phyloP scores from a whole-genome alignment of 92 coral and sea anemone species.

The Blastomussa wellsi region DNA sequence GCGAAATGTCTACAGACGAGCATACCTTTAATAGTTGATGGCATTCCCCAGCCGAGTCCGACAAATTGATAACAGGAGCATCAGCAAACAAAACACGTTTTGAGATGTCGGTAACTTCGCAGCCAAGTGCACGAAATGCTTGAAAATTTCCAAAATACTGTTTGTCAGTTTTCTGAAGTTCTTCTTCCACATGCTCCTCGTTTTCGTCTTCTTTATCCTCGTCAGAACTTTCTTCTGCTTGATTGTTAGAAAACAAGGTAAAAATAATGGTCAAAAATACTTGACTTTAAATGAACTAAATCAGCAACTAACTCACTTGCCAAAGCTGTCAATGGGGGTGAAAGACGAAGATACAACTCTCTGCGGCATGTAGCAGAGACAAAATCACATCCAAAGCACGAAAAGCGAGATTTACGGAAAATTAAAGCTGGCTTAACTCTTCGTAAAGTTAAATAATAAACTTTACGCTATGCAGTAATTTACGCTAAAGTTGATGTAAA shows the following conservation, averaged over 20 bases:
- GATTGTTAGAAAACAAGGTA: not conserved
- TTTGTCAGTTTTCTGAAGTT: not conserved
- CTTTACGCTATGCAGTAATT: too few relatives aligned
- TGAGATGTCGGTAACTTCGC: constrained; percentile 10
- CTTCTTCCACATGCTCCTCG: not conserved
- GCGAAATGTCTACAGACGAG: not conserved
- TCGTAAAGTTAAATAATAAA: too few relatives aligned
- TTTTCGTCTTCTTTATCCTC: not conserved
- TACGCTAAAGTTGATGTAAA: too few relatives aligned
- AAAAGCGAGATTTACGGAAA: too few relatives aligned
- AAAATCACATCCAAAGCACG: too few relatives aligned
- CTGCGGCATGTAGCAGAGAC: too few relatives aligned
- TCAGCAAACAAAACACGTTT: not conserved
- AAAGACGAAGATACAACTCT: too few relatives aligned
- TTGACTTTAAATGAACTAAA: not conserved
- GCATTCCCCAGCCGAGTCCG: not conserved
- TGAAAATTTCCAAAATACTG: not conserved
- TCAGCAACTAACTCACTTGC: not conserved
- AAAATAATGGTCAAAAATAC: not conserved
- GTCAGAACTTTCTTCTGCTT: constrained; percentile 4
- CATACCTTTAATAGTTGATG: constrained; percentile 24
- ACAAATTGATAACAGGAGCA: not conserved
- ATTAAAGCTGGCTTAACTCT: too few relatives aligned
- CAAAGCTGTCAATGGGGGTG: too few relatives aligned
- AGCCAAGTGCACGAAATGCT: constrained; percentile 9